phyloP scores from a whole-genome alignment of 2,888 invertebrate genomes.

The Zhengitettix transpicula region DNA sequence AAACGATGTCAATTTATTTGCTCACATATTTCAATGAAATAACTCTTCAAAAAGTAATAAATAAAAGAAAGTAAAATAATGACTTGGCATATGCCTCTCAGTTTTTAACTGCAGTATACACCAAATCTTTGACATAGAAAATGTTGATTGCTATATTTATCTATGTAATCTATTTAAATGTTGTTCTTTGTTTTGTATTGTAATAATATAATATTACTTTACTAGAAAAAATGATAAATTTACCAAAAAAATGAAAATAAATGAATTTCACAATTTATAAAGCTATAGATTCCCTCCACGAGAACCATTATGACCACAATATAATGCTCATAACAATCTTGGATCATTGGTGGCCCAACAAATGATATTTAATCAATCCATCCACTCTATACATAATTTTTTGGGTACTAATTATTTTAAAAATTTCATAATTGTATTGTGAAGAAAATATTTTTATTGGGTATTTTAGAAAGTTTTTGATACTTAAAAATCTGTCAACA shows the following conservation, averaged over 20 bases:
- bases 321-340: too few species aligned
- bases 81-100: neutral
- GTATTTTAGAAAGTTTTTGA: too few species aligned
- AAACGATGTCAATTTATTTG: constrained; percentile 11
- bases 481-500: too few species aligned
- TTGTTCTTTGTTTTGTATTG: constrained; percentile 2
- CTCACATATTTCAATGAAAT: constrained; percentile 7
- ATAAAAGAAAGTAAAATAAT: neutral
- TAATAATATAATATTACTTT: neutral
- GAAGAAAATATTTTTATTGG: too few species aligned
- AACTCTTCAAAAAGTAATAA: constrained; percentile 1
- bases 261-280: neutral
- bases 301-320: too few species aligned
- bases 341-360: too few species aligned
- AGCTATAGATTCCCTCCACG: constrained; percentile 1
- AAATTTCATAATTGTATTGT: too few species aligned
- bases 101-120: neutral
- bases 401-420: too few species aligned
- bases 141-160: constrained; percentile 1
- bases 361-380: too few species aligned
- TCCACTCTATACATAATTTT: too few species aligned
- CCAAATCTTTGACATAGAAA: neutral
- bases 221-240: neutral
- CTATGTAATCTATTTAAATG: constrained; percentile 2
- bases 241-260: neutral